A percentile compares a stretch with the other conserved stretches of the same genome.
Evolutionary conservation across 2,113 vertebrate species (phyloP).

Genomic region (Tragelaphus imberbis): DNA sequence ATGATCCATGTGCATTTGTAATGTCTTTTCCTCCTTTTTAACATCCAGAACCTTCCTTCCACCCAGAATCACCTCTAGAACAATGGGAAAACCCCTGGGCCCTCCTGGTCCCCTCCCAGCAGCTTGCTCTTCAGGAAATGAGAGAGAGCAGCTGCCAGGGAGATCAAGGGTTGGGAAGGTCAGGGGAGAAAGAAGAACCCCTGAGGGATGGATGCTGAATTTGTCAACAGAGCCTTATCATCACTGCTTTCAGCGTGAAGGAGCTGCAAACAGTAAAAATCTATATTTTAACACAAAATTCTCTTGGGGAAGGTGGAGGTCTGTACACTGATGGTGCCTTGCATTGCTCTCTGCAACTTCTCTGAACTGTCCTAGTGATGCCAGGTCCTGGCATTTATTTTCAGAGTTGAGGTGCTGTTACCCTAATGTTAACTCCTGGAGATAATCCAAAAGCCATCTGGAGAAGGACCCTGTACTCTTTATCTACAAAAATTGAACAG

Average conservation of each 20-base stretch:
- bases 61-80: not conserved
- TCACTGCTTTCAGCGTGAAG: not conserved
- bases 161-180: not conserved
- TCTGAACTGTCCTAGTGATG: not conserved
- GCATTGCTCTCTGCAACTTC: not conserved
- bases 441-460: not conserved
- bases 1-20: not conserved
- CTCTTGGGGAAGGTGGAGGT: not conserved
- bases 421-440: not conserved
- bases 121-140: not conserved
- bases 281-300: constrained; percentile 27
- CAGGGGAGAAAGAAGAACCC: not conserved
- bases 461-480: not conserved
- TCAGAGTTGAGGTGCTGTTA: not conserved
- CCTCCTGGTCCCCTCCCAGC: not conserved
- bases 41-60: not conserved
- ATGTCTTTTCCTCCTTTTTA: not conserved
- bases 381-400: not conserved
- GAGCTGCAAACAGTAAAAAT: not conserved
- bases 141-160: not conserved
- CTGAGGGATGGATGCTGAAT: accelerated
- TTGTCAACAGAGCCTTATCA: not conserved
- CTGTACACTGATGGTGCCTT: not conserved
- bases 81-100: not conserved
- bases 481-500: not conserved